A percentile compares a stretch with the other conserved stretches of the same genome.
Conservation (phyloP, 2,797 vertebrate species). For the Mallotus villosus region DNA sequence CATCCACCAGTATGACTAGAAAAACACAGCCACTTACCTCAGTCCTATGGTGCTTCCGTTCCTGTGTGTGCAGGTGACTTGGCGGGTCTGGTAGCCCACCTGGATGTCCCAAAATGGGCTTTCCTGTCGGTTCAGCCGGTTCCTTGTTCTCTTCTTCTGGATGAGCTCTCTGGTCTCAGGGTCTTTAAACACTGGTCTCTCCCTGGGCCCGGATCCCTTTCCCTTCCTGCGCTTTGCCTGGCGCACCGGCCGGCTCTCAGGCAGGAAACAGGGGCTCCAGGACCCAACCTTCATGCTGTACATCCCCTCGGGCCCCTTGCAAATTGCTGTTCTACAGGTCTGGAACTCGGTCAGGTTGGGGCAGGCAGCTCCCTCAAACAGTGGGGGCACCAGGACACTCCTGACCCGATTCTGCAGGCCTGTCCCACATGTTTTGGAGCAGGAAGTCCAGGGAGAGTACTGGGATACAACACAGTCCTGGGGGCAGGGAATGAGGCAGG, state of each 20-base stretch:
- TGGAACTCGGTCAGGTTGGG: constrained; percentile 94
- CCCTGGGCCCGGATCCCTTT: constrained; percentile 75
- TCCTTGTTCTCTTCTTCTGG: constrained; percentile 92
- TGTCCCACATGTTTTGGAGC: constrained; percentile 89
- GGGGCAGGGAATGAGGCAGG: constrained; percentile 92
- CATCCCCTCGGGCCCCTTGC: constrained; percentile 79
- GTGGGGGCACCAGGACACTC: constrained; percentile 84
- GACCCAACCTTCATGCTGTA: constrained; percentile 86
- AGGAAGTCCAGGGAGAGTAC: constrained; percentile 91
- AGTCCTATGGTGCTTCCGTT: constrained; percentile 82
- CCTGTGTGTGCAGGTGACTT: constrained; percentile 87
- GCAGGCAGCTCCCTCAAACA: constrained; percentile 85
- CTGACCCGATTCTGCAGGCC: constrained; percentile 90
- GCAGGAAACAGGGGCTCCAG: constrained; percentile 82
- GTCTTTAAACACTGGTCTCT: constrained; percentile 78
- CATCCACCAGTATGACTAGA: constrained; percentile 4
- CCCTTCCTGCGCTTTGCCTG: constrained; percentile 81
- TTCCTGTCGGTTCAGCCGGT: constrained; percentile 91
- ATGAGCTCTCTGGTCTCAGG: constrained; percentile 92
- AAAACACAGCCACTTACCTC: constrained; percentile 75
- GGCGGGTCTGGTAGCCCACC: constrained; percentile 90
- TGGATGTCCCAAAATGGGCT: constrained; percentile 94
- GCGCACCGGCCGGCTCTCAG: constrained; percentile 71
- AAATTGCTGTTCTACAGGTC: constrained; percentile 81
- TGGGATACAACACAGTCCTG: constrained; percentile 91